A percentile compares a stretch with the other conserved stretches of the same genome.
Evolutionary conservation across 1,140 invertebrate genomes (phyloP).

Genomic region (Ooceraea biroi): DNA sequence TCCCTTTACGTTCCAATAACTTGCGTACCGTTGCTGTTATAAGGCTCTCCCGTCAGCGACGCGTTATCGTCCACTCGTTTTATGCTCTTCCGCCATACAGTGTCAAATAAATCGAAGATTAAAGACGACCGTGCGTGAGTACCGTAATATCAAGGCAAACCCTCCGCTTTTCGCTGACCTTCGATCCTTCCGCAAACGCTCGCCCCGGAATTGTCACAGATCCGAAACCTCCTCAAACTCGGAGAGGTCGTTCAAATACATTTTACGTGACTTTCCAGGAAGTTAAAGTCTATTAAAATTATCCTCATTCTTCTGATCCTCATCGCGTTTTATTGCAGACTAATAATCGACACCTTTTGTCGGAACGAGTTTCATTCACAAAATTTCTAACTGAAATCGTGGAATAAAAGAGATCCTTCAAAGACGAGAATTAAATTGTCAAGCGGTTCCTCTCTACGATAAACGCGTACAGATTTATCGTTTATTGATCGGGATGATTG

Average conservation of each 20-base stretch:
- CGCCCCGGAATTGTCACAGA: background rate
- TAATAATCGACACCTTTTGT: background rate
- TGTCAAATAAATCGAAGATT: constrained; percentile 59
- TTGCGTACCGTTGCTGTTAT: constrained; percentile 30
- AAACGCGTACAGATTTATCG: background rate
- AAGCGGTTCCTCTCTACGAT: too few species aligned
- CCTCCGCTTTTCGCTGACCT: background rate
- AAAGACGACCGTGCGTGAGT: background rate
- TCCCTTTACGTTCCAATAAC: constrained; percentile 46
- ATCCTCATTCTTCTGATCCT: background rate
- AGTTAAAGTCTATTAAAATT: background rate
- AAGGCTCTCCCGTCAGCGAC: background rate
- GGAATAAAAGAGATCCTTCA: background rate
- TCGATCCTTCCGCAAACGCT: background rate
- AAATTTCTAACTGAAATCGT: background rate
- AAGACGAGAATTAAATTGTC: background rate
- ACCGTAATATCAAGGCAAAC: constrained; percentile 13
- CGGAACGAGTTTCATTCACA: background rate
- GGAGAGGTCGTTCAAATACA: background rate
- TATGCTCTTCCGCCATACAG: background rate
- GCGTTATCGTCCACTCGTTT: constrained; percentile 27
- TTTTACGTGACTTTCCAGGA: background rate
- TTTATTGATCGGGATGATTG: constrained; percentile 10
- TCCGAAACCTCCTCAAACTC: background rate
- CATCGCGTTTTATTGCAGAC: background rate